Base-by-base conservation (phyloP, 1,140 invertebrate genomes). In the Acyrthosiphon pisum region DNA sequence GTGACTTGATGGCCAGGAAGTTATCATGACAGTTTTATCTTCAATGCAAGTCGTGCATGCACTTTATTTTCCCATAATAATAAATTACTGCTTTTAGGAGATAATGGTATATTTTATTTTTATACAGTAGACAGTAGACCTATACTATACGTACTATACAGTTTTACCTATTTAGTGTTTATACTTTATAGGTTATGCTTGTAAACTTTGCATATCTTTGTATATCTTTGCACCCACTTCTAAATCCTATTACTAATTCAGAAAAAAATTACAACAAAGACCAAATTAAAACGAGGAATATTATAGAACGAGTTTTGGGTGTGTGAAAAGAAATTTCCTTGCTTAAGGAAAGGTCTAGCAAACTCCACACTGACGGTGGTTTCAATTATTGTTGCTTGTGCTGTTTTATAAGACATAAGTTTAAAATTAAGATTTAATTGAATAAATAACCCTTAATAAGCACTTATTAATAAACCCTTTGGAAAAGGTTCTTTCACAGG, bases 311-410 rank as follows among this genome's bases (percentile, higher is more conserved):
- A 53, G 44, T 84, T 20, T 94, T 93, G 68, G 94, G 94, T 14
- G 83, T 94, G 37, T 94, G 94, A 94, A 86, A 94, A 56, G 48
- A 44, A 93, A 53, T 94, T 94, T 91, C 93, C 94, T 26, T 94
- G 93, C 11, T n/a, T 94, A 84, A 83, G 53, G 48, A 93, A 48
- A 93, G 84, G 84, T 56, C 37, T 93, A 60, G 83, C 41, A 0
- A 50, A 87, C 53, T 41, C 48, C 41, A 56, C 3, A 83, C 8
- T 50, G 48, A 93, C 81, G 7, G 37, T 9, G 6, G 26, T 93
- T 30, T 87, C 35, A 50, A 87, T 60, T 18, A 93, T 93, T 84
- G 46, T 86, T 18, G 76, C 83, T 23, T 68, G 53, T 53, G 48
- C 50, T 23, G 76, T 87, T 1, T 35, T 93, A 41, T 86, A 93